These are phyloP conservation scores for Pollachius pollachius DNA, from an alignment of 2,113 vertebrate genomes.

Conservation along the genomic window DNA sequence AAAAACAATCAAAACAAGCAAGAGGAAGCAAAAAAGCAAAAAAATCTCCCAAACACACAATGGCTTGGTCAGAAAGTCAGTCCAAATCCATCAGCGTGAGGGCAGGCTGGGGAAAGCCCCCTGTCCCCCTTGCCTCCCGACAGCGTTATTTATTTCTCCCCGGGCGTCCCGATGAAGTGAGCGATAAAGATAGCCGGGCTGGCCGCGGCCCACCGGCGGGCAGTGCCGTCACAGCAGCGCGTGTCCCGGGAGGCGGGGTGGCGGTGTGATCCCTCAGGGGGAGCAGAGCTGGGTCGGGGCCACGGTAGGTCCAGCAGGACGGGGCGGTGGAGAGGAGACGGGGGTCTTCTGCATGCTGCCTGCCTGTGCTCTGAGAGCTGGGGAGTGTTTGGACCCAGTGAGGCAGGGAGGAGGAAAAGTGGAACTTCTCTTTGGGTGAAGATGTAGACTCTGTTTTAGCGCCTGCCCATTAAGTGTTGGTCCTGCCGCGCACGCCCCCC, in stretches of 20 bases:
- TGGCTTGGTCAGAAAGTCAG: slow-evolving; percentile 34
- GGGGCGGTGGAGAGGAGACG: slow-evolving; percentile 46
- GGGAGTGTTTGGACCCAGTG: slow-evolving; percentile 47
- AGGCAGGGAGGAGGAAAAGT: slow-evolving; percentile 45
- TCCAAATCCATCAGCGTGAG: slow-evolving; percentile 56
- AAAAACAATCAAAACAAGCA: slow-evolving; percentile 6
- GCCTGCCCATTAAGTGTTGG: slow-evolving; percentile 50
- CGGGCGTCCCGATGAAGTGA: slow-evolving; percentile 56
- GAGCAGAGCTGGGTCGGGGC: slow-evolving; percentile 58
- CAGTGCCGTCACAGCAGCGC: slow-evolving; percentile 36
- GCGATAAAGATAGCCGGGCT: slow-evolving; percentile 57
- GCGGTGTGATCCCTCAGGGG: slow-evolving; percentile 27
- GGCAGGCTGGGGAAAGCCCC: slow-evolving; percentile 60
- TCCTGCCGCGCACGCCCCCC: slow-evolving; percentile 52
- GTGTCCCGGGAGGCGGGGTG: slow-evolving; percentile 10
- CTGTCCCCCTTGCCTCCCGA: slow-evolving; percentile 63
- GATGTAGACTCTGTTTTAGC: slow-evolving; percentile 56
- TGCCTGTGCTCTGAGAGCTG: slow-evolving; percentile 47
- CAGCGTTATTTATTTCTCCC: slow-evolving; percentile 65
- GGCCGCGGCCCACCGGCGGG: slow-evolving; percentile 49
- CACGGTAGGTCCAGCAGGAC: too few species aligned
- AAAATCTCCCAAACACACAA: slow-evolving; percentile 32
- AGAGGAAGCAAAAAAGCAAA: neutral
- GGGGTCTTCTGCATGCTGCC: slow-evolving; percentile 41
- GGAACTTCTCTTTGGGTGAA: slow-evolving; percentile 57